A percentile compares a stretch with the other conserved stretches of the same genome.
Evolutionary conservation across 2,113 vertebrate genomes (phyloP).

Genomic region (Apteryx owenii): DNA sequence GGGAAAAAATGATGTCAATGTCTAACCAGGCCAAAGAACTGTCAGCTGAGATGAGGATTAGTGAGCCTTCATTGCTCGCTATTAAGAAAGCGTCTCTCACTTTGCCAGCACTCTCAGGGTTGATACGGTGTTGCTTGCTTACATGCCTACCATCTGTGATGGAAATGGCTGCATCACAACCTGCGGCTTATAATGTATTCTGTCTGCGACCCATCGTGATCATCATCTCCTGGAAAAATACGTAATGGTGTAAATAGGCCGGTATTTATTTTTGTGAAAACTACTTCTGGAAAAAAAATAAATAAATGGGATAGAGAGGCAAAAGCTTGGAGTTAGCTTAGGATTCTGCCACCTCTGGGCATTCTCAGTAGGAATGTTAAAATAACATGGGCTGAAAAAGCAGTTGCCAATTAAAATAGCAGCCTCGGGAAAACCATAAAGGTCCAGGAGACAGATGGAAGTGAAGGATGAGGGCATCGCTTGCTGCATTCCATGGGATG

Average conservation of each 20-base stretch:
- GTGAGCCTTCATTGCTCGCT: not conserved
- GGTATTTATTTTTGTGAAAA: not conserved
- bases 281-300: not conserved
- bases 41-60: constrained; percentile 25
- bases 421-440: not conserved
- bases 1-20: constrained; percentile 29
- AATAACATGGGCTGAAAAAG: not conserved
- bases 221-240: not conserved
- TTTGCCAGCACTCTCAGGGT: not conserved
- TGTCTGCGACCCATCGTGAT: not conserved
- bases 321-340: not conserved
- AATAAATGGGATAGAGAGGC: not conserved
- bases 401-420: constrained; percentile 25
- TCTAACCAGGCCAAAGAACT: constrained; percentile 10
- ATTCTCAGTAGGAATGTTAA: not conserved
- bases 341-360: constrained; percentile 26
- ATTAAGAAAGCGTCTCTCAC: not conserved
- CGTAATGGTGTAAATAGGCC: not conserved
- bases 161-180: not conserved
- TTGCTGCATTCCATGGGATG: constrained; percentile 41
- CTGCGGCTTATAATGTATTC: fast-evolving
- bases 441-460: constrained; percentile 37
- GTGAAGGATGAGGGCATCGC: not conserved
- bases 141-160: not conserved
- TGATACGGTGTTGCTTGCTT: not conserved